Conservation (phyloP, 2,797 vertebrate genomes). For the Hirundo rustica region DNA sequence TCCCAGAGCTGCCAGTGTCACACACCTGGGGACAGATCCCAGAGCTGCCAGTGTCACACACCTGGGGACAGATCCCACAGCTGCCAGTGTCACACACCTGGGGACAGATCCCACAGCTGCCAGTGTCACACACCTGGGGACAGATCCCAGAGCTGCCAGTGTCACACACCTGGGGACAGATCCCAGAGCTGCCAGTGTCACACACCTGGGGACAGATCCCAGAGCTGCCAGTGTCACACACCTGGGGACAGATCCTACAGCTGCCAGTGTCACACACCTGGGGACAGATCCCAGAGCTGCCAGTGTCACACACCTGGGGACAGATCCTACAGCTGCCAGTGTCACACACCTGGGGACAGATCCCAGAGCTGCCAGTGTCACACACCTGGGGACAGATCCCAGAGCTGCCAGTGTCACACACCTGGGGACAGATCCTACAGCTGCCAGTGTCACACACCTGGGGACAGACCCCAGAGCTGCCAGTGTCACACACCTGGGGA, state of each 20-base stretch:
- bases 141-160: neutral
- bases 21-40: neutral
- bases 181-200: neutral
- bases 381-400: neutral
- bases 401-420: neutral
- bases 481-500: neutral
- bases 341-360: neutral
- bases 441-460: fast-evolving
- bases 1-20: neutral
- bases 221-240: neutral
- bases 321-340: neutral
- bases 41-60: neutral
- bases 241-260: neutral
- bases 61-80: neutral
- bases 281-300: neutral
- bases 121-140: neutral
- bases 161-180: neutral
- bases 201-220: neutral
- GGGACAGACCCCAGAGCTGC: neutral
- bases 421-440: neutral
- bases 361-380: neutral
- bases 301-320: neutral
- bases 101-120: neutral
- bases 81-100: neutral
- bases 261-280: fast-evolving